Evolutionary conservation across 2,797 vertebrate species (phyloP).

Genomic region (Galagoides demidoff): DNA sequence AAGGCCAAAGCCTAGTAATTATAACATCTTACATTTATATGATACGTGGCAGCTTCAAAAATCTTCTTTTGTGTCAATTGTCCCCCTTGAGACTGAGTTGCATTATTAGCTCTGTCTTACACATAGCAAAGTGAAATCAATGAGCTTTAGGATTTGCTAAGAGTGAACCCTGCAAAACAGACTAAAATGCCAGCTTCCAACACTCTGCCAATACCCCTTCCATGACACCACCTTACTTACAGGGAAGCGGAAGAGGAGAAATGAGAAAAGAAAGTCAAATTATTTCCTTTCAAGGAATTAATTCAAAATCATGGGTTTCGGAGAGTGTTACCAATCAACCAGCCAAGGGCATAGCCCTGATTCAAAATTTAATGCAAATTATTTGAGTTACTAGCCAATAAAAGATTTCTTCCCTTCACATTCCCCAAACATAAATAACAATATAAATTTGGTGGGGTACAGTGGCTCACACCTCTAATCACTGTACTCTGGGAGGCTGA

Average conservation of each 20-base stretch:
- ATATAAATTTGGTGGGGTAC: background rate
- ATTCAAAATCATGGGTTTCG: background rate
- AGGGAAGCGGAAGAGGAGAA: background rate
- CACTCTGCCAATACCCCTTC: background rate
- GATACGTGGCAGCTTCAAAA: background rate
- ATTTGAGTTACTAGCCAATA: slow-evolving; percentile 28
- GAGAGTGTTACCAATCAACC: background rate
- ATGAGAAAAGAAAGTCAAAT: background rate
- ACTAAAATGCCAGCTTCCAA: background rate
- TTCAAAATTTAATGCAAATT: slow-evolving; percentile 36
- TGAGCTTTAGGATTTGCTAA: background rate
- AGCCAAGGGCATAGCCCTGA: background rate
- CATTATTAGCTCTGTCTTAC: background rate
- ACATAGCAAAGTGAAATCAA: background rate
- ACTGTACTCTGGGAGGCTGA: too few species aligned
- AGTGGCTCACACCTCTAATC: too few species aligned
- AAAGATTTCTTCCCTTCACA: background rate
- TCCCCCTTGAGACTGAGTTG: background rate
- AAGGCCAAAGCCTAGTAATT: background rate
- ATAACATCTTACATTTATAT: background rate
- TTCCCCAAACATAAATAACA: slow-evolving; percentile 18
- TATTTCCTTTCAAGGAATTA: background rate
- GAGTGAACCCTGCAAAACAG: background rate
- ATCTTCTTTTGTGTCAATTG: background rate
- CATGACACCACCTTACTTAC: background rate